Evolutionary conservation across 2,797 vertebrate genomes (phyloP), one percentile per base, ranked within the genome.

Genomic region (Margarornis squamiger): DNA sequence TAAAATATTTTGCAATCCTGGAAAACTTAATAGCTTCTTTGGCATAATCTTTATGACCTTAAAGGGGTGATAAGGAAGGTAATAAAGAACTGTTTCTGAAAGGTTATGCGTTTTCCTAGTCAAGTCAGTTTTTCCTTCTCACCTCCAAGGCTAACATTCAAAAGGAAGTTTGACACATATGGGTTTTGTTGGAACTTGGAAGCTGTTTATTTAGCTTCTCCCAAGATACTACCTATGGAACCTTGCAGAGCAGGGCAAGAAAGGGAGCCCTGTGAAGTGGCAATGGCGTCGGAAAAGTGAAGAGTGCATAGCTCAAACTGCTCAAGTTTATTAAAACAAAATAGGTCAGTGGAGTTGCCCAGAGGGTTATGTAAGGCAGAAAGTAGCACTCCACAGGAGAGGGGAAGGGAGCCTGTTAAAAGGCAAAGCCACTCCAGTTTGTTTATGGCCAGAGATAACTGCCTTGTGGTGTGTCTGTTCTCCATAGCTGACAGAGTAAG

Each of bases 1-100:
- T 96, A 97, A 97, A 96, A 96, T 97, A 96, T 95, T 97, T 97
- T 97, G 91, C 92, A 95, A 90, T 96, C 93, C 92, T 97, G 88
- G 76, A 93, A 94, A 97, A 96, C 67, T 80, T 94, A 97, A 94
- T 94, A 94, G 86, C 46, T 95, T 94, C 81, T 93, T 93, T 88
- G 90, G 75, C 70, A 92, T 90, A 97, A 96, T 94, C 95, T 95
- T 96, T 94, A 92, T 74, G 91, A 93, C 95, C 90, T 95, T 93
- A 95, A 93, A 94, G 48, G 76, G 39, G 61, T 76, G 96, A 97
- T 97, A 97, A 97, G 94, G 74, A 81, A 93, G 72, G 89, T 72
- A 95, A 95, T 90, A 96, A 94, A 96, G 96, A 92, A 34, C 62
- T 95, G 91, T 93, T 96, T 94, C 89, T 95, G 88, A 94, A 94